These are phyloP conservation scores for Dasypolia templi DNA, from an alignment of 2,888 invertebrate species.

Conservation along the genomic window DNA sequence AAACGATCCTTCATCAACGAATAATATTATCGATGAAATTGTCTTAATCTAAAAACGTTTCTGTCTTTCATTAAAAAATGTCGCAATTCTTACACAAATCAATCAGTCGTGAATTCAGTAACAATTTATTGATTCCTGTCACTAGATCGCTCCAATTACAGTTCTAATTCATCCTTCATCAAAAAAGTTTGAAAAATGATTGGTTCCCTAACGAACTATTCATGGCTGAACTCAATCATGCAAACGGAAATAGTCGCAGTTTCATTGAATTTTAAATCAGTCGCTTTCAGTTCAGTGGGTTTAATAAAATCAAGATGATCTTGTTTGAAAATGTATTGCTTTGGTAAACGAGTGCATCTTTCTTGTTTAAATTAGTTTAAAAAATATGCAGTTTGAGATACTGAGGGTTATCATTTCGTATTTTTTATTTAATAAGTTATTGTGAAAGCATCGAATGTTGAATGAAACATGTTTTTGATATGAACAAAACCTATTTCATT, in stretches of 20 bases:
- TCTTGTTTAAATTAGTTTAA: neutral
- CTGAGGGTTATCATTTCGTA: neutral
- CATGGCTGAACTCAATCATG: slow-evolving; percentile 31
- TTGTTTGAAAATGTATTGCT: slow-evolving; percentile 18
- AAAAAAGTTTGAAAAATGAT: slow-evolving; percentile 55
- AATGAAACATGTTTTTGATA: neutral
- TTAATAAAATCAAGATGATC: slow-evolving; percentile 21
- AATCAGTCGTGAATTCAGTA: slow-evolving; percentile 27
- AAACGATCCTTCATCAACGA: neutral
- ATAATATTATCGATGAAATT: neutral
- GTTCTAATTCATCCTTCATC: slow-evolving; percentile 45
- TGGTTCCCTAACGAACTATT: slow-evolving; percentile 59
- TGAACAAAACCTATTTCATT: neutral
- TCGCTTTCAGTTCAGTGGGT: slow-evolving; percentile 25
- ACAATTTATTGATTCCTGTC: slow-evolving; percentile 16
- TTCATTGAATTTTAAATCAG: slow-evolving; percentile 53
- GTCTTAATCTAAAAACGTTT: neutral
- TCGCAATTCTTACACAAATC: slow-evolving; percentile 24
- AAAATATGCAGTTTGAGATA: neutral
- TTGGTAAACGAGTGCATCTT: neutral
- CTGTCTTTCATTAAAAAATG: slow-evolving; percentile 23
- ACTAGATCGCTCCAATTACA: slow-evolving; percentile 46
- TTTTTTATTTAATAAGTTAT: neutral
- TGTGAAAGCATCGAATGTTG: neutral
- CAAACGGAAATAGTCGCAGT: slow-evolving; percentile 38